These are phyloP conservation scores for Argyrosomus regius DNA, from an alignment of 2,797 vertebrate species.

Conservation along the genomic window DNA sequence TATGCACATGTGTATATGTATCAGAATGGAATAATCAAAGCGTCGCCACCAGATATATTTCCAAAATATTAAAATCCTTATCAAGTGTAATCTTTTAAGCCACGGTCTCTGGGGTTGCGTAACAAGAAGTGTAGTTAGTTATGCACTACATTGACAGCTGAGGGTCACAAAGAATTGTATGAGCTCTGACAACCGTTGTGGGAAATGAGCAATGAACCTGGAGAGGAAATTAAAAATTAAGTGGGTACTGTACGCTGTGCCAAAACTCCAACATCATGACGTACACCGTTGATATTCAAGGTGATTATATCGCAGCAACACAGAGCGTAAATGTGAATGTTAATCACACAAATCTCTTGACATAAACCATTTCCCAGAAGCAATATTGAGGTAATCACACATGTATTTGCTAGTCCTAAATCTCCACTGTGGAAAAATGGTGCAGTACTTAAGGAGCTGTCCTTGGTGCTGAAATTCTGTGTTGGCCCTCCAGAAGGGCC, in stretches of 20 bases:
- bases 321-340: conserved; percentile 35
- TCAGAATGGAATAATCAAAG: background rate
- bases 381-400: background rate
- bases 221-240: conserved; percentile 74
- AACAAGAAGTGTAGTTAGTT: conserved; percentile 8
- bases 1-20: background rate
- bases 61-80: background rate
- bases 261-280: conserved; percentile 45
- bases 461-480: conserved; percentile 71
- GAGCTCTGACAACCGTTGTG: conserved; percentile 56
- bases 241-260: conserved; percentile 38
- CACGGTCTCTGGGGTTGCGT: background rate
- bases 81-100: background rate
- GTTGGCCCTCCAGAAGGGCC: background rate
- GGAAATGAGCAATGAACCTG: conserved; percentile 56
- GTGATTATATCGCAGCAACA: conserved; percentile 52
- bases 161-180: conserved; percentile 58
- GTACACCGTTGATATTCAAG: conserved; percentile 45
- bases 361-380: conserved; percentile 24
- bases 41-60: background rate
- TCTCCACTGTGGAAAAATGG: background rate
- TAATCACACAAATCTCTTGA: conserved; percentile 47
- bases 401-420: conserved; percentile 8
- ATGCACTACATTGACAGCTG: conserved; percentile 50
- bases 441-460: conserved; percentile 53